Evolutionary conservation across 1,140 invertebrate genomes (phyloP).

Genomic region (Euglossa dilemma): DNA sequence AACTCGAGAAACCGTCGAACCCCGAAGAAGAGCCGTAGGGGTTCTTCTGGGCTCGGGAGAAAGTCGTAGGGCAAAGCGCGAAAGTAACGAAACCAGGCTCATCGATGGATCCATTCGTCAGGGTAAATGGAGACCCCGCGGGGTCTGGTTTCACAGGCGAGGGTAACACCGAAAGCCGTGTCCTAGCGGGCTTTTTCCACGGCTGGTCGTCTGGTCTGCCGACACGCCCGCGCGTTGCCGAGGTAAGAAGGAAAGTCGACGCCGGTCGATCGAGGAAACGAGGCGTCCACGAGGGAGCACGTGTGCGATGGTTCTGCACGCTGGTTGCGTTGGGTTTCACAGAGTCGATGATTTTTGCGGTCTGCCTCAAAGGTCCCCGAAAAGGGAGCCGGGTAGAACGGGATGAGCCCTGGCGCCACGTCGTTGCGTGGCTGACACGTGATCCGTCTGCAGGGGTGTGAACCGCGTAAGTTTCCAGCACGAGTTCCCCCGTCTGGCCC

Average conservation of each 20-base stretch:
- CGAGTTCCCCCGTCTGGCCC: constrained; percentile 23
- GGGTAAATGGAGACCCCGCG: not conserved
- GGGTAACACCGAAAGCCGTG: not conserved
- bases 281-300: constrained; percentile 10
- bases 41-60: not conserved
- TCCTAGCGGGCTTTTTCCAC: not conserved
- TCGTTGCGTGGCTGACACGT: constrained; percentile 77
- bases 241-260: constrained; percentile 42
- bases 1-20: not conserved
- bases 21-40: too few relatives aligned
- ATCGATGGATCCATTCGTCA: not conserved
- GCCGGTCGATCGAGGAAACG: constrained; percentile 8
- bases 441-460: constrained; percentile 80
- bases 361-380: constrained; percentile 64
- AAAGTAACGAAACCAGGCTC: not conserved
- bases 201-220: not conserved
- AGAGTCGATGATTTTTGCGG: constrained; percentile 65
- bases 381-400: constrained; percentile 44
- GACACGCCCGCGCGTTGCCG: constrained; percentile 19
- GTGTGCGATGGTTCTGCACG: constrained; percentile 31
- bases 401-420: constrained; percentile 79
- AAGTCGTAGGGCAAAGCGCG: not conserved
- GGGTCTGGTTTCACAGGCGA: constrained; percentile 29
- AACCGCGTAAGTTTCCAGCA: constrained; percentile 53
- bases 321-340: constrained; percentile 22